A percentile compares a stretch with the other conserved stretches of the same genome.
phyloP scores from a whole-genome alignment of 64 coral and sea anemone genomes.

The Anthopleura sola region DNA sequence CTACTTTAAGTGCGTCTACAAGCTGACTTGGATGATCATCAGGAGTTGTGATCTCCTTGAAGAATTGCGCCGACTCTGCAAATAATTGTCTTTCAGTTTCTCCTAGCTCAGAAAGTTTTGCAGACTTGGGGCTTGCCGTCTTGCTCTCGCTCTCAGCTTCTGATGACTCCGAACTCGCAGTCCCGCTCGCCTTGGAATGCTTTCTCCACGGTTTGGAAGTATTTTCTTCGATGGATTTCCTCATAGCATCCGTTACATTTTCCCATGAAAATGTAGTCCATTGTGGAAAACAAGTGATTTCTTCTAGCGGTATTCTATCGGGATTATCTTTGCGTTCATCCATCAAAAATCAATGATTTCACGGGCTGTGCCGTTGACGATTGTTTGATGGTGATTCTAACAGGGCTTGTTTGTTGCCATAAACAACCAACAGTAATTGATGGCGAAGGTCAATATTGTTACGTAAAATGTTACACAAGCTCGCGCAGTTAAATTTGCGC shows the following conservation, averaged over 20 bases:
- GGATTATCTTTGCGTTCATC: not conserved
- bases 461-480: not conserved
- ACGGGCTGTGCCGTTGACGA: not conserved
- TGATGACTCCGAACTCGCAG: not conserved
- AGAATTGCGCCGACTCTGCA: conserved; percentile 1
- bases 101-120: not conserved
- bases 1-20: conserved; percentile 31
- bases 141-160: not conserved
- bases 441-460: conserved; percentile 17
- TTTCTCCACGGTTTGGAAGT: not conserved
- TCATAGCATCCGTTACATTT: conserved; percentile 5
- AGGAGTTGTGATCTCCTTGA: not conserved
- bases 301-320: not conserved
- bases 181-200: not conserved
- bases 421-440: not conserved
- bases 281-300: conserved; percentile 6
- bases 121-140: not conserved
- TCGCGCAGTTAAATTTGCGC: conserved; percentile 1
- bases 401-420: conserved; percentile 7
- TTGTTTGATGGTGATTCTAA: not conserved
- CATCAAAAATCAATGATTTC: not conserved
- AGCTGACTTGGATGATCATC: conserved; percentile 21
- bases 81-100: not conserved
- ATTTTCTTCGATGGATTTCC: not conserved
- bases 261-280: conserved; percentile 30